Conservation (phyloP, 2,888 invertebrate species). For the Anthrax anthrax region DNA sequence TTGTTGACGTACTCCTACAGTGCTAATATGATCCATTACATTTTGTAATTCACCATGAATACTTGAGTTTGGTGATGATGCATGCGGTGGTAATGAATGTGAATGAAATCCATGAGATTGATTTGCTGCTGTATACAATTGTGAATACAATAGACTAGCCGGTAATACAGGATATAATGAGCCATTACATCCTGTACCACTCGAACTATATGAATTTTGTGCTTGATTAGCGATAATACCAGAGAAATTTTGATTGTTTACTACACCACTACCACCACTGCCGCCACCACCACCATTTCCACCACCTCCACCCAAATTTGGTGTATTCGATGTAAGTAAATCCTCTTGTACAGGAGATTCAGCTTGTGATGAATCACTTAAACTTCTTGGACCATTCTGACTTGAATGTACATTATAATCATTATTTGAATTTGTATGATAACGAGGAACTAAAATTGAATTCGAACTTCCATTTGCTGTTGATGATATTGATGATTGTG, state of each 20-base stretch:
- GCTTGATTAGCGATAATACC: conserved; percentile 41
- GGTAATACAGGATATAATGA: conserved; percentile 66
- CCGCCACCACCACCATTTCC: conserved; percentile 11
- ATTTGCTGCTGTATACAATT: conserved; percentile 65
- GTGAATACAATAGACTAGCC: conserved; percentile 68
- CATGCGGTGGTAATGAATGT: conserved; percentile 49
- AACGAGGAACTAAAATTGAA: conserved; percentile 50
- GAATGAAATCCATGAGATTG: conserved; percentile 59
- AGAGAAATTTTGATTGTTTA: conserved; percentile 34
- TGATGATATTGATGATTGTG: conserved; percentile 34
- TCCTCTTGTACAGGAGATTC: conserved; percentile 74
- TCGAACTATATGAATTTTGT: conserved; percentile 39
- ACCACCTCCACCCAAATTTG: conserved; percentile 43
- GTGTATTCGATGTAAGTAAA: conserved; percentile 48
- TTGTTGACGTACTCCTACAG: conserved; percentile 41
- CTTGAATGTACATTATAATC: conserved; percentile 44
- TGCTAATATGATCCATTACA: conserved; percentile 62
- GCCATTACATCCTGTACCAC: conserved; percentile 47
- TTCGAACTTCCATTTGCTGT: conserved; percentile 27
- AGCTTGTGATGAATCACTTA: conserved; percentile 71
- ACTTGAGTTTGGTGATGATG: conserved; percentile 41
- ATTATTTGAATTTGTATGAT: conserved; percentile 43
- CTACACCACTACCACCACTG: conserved; percentile 18
- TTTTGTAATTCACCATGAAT: conserved; percentile 57
- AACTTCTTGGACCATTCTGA: conserved; percentile 54